Evolutionary conservation across 1,140 invertebrate species (phyloP).

Genomic region (Latrodectus geometricus): DNA sequence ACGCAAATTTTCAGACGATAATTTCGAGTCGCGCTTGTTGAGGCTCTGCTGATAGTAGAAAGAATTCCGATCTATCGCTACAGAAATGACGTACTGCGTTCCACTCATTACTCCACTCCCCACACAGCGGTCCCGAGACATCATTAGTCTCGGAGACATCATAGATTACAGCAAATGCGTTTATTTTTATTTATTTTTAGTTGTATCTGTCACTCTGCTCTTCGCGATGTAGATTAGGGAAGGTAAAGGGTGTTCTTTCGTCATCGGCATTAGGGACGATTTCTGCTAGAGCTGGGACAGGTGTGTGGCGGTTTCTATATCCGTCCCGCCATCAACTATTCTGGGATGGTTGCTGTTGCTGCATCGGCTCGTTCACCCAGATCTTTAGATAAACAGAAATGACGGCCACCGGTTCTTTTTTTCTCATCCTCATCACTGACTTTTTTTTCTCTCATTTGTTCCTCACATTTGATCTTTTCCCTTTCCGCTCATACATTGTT

Average conservation of each 20-base stretch:
- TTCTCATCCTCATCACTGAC: not conserved
- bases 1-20: too few species aligned
- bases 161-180: not conserved
- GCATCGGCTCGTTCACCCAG: not conserved
- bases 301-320: not conserved
- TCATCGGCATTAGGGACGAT: not conserved
- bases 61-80: too few species aligned
- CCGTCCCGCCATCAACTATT: not conserved
- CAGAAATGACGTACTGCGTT: too few species aligned
- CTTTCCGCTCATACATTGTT: too few species aligned
- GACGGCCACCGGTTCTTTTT: not conserved
- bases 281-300: not conserved
- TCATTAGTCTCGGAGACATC: not conserved
- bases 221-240: not conserved
- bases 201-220: not conserved
- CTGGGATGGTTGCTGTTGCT: not conserved
- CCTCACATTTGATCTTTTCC: too few species aligned
- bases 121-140: not conserved
- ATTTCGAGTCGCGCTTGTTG: too few species aligned
- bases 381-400: not conserved
- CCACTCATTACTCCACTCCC: too few species aligned
- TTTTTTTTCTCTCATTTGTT: too few species aligned
- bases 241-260: not conserved
- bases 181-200: not conserved
- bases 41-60: too few species aligned